These are phyloP conservation scores for Peromyscus polionotus DNA, from an alignment of 2,113 vertebrate genomes.

Conservation along the genomic window DNA sequence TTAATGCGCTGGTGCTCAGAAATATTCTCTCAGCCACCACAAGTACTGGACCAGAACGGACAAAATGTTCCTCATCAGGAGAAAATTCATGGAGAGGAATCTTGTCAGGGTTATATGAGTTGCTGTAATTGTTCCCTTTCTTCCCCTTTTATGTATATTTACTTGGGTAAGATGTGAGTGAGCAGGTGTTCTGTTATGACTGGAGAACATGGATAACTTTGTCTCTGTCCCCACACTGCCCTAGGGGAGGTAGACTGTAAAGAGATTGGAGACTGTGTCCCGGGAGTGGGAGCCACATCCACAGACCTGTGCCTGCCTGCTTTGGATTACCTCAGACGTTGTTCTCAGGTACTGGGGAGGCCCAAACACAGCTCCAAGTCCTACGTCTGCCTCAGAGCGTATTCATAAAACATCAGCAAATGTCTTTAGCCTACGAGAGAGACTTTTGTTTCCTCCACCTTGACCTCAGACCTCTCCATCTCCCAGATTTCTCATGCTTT, in stretches of 20 bases:
- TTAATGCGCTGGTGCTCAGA: background rate
- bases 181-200: background rate
- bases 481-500: background rate
- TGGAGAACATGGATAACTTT: background rate
- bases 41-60: background rate
- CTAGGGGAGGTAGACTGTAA: conserved; percentile 96
- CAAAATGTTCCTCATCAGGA: background rate
- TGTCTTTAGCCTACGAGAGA: background rate
- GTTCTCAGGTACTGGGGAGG: conserved; percentile 93
- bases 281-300: conserved; percentile 90
- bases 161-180: background rate
- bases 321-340: conserved; percentile 96
- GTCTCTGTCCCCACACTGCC: conserved; percentile 46
- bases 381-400: background rate
- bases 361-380: background rate
- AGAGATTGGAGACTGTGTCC: conserved; percentile 94
- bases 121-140: background rate
- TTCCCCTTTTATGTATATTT: background rate
- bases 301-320: conserved; percentile 98
- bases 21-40: rapidly evolving
- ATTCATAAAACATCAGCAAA: rapidly evolving
- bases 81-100: background rate
- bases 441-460: background rate
- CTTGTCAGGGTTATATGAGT: background rate
- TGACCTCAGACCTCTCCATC: background rate